phyloP scores from a whole-genome alignment of 2,797 vertebrate genomes.

The Anguilla obscura region DNA sequence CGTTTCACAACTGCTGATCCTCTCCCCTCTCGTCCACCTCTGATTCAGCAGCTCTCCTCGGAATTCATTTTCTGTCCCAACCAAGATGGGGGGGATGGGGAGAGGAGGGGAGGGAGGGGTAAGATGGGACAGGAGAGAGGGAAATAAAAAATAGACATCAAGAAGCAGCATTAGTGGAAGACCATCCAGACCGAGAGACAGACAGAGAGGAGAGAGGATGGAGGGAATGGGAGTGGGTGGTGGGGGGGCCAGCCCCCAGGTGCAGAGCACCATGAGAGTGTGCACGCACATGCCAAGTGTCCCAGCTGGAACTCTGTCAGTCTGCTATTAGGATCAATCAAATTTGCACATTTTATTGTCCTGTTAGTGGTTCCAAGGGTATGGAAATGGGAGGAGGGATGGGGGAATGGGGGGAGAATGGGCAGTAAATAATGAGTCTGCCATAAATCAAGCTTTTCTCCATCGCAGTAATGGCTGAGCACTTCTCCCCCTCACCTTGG shows the following conservation, averaged over 20 bases:
- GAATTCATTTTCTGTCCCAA: conserved; percentile 90
- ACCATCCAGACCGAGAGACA: neutral
- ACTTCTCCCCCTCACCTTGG: conserved; percentile 38
- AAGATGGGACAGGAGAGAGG: conserved; percentile 5
- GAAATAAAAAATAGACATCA: conserved; percentile 42
- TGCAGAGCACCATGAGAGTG: conserved; percentile 45
- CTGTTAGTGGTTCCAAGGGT: conserved; percentile 58
- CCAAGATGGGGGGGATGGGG: conserved; percentile 43
- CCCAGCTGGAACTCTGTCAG: conserved; percentile 73
- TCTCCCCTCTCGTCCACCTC: conserved; percentile 92
- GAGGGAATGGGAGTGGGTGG: neutral
- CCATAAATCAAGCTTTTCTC: conserved; percentile 72
- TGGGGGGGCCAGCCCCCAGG: conserved; percentile 26
- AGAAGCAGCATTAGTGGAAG: conserved; percentile 22
- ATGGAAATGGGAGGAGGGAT: conserved; percentile 37
- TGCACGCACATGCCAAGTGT: conserved; percentile 56
- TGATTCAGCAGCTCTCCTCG: conserved; percentile 93
- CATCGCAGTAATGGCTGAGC: conserved; percentile 70
- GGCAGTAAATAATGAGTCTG: conserved; percentile 77
- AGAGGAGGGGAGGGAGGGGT: neutral
- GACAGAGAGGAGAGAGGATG: neutral
- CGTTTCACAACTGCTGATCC: conserved; percentile 84
- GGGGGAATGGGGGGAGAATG: conserved; percentile 46
- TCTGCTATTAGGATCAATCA: conserved; percentile 78
- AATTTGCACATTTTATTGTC: conserved; percentile 73